Conservation (phyloP, 2,797 vertebrate genomes). For the Myotis myotis region DNA sequence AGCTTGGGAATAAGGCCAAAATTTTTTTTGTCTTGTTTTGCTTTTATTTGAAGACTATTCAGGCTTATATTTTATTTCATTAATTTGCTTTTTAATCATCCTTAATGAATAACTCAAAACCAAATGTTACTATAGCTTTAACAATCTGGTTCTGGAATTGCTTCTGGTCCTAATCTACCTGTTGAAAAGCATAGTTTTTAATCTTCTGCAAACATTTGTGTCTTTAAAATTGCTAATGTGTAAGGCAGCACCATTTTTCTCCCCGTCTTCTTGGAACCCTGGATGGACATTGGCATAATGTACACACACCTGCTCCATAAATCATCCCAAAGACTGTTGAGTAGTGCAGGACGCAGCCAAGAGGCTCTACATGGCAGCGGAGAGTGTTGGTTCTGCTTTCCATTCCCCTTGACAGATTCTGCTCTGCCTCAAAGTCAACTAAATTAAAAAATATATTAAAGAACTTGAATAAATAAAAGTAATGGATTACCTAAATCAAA, state of each 20-base stretch:
- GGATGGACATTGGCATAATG: neutral
- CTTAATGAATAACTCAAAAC: neutral
- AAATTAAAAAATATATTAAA: slow-evolving; percentile 72
- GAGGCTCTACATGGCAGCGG: neutral
- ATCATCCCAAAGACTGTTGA: neutral
- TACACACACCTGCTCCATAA: neutral
- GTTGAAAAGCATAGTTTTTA: neutral
- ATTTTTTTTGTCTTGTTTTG: neutral
- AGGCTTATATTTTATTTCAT: neutral
- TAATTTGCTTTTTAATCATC: neutral
- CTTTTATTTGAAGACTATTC: neutral
- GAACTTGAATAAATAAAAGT: slow-evolving; percentile 1
- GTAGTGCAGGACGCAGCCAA: neutral
- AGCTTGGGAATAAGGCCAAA: neutral
- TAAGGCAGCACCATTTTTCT: neutral
- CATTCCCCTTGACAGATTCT: slow-evolving; percentile 65
- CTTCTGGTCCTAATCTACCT: neutral
- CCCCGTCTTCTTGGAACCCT: neutral
- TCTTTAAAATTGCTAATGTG: neutral
- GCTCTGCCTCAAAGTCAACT: slow-evolving; percentile 70
- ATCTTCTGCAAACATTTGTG: neutral
- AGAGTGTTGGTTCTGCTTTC: slow-evolving; percentile 6
- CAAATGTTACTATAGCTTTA: neutral
- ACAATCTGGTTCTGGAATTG: neutral
- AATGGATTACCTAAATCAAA: neutral